Evolutionary conservation across 2,888 invertebrate genomes (phyloP), one percentile per base, ranked within the genome.

Genomic region (Diadegma fenestrale): DNA sequence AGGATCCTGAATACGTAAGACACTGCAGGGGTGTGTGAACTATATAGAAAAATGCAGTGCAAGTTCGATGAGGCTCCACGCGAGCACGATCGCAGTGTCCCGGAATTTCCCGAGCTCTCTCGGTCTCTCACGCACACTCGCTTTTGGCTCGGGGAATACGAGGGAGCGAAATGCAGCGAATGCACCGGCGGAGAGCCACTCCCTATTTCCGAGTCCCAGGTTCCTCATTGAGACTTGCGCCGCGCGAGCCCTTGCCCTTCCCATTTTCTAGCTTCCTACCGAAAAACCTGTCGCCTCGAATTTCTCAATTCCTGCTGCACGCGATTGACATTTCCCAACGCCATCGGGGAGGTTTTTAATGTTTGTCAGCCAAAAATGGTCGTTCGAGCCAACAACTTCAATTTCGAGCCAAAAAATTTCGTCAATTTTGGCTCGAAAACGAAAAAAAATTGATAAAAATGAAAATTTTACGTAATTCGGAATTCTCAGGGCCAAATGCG

Each of bases 171-270:
- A 63, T 82, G 85, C 82, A 85, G 85, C 84, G 87, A 85, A 76
- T 85, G 87, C 88, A 78, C 78, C 78, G 84, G 84, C 88, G 77
- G 84, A 80, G 88, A 78, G 88, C 87, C 87, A 87, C 88, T 87
- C 87, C 87, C 86, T 87, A 48, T 84, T 84, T 75, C 80, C 84
- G 80, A 68, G 68, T 81, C 83, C 71, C 80, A 68, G 73, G 63
- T 81, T 84, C 80, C 69, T 81, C 69, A 73, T 84, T 78, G 63
- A 73, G 82, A 87, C 85, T 85, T 76, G 84, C 84, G 79, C 76
- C 78, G 80, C 75, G 68, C 84, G 58, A 73, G 14, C 45, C 87
- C 81, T 84, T 81, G 75, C 71, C 48, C 66, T 76, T 51, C 45
- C 64, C 71, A 64, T 26, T 66, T 30, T 22, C 8, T 19, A 19